These are phyloP conservation scores for Picathartes gymnocephalus DNA, from an alignment of 2,113 vertebrate species.

Conservation along the genomic window DNA sequence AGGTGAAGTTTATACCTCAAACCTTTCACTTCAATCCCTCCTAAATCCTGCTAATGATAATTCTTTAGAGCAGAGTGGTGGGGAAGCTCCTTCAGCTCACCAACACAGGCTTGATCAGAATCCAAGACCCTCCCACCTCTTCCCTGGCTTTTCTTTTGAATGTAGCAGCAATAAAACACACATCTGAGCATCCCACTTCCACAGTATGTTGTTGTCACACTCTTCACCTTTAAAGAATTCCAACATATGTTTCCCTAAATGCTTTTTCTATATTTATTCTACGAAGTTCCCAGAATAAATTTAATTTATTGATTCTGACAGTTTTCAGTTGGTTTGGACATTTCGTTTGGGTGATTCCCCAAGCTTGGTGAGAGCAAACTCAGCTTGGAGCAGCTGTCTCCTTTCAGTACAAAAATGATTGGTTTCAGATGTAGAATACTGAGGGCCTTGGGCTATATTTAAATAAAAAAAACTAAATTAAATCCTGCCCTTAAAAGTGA, in stretches of 20 bases:
- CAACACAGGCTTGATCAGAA: neutral
- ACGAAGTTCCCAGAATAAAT: constrained; percentile 19
- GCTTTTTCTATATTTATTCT: constrained; percentile 15
- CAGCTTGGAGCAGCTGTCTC: constrained; percentile 10
- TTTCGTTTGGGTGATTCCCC: constrained; percentile 40
- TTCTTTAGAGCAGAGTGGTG: neutral
- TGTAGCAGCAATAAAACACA: neutral
- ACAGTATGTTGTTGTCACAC: constrained; percentile 54
- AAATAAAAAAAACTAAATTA: accelerated
- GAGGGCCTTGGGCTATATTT: neutral
- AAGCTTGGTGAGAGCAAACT: neutral
- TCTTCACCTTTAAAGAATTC: constrained; percentile 55
- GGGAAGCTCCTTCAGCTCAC: neutral
- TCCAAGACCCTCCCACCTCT: constrained; percentile 46
- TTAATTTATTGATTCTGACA: constrained; percentile 38
- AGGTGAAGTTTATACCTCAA: neutral
- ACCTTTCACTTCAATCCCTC: neutral
- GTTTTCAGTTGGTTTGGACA: constrained; percentile 13
- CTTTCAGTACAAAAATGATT: neutral
- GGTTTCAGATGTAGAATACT: neutral
- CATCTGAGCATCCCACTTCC: constrained; percentile 50
- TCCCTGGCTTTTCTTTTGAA: constrained; percentile 19
- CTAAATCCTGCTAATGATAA: neutral
- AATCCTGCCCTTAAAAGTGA: neutral
- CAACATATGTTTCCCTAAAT: constrained; percentile 38